Base-by-base conservation (phyloP, 2,797 vertebrate genomes). In the Petrocephalus sullivani region DNA sequence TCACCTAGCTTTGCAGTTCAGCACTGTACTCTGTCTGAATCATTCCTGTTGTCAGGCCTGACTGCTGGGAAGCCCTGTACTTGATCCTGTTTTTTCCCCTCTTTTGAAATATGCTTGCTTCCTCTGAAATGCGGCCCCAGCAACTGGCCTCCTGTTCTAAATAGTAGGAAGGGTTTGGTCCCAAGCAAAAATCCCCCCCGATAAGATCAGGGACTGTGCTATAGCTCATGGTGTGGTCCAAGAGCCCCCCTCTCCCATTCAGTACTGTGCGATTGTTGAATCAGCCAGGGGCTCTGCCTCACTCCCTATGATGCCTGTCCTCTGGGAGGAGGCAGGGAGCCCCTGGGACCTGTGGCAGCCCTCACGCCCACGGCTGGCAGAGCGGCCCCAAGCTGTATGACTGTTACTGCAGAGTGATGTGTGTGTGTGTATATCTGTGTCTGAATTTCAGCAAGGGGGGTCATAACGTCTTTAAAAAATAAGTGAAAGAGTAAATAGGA, bases 131-230 rank as follows among this genome's bases (percentile, higher is more conserved):
- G 89, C 89, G 91, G 90, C 90, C 90, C 89, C 87, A 91, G 93
- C 87, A 58, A 91, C 88, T 91, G 92, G 92, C 92, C 91, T 87
- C 92, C 96, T 92, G 92, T 95, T 97, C 95, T 97, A 96, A 95
- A 96, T 97, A 92, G 91, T 93, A 97, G 98, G 98, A 98, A 99
- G 97, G 97, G 97, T 94, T 98, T 96, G 98, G 97, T 94, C 96
- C 93, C 92, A 90, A 95, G 94, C 94, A 94, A 95, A 96, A 96
- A 60, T 94, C 4, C 41, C 93, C 92, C 89, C 90, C 95, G 97
- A 98, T 98, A 98, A 94, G 93, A 97, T 97, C 96, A 91, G 94
- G 89, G 89, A 93, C 91, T 86, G 90, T 93, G 90, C 93, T 93
- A 90, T 81, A 83, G 92, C 90, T 88, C 92, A 89, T n/a, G 81